Conservation (phyloP, 2,888 invertebrate genomes). For the Encarsia formosa region DNA sequence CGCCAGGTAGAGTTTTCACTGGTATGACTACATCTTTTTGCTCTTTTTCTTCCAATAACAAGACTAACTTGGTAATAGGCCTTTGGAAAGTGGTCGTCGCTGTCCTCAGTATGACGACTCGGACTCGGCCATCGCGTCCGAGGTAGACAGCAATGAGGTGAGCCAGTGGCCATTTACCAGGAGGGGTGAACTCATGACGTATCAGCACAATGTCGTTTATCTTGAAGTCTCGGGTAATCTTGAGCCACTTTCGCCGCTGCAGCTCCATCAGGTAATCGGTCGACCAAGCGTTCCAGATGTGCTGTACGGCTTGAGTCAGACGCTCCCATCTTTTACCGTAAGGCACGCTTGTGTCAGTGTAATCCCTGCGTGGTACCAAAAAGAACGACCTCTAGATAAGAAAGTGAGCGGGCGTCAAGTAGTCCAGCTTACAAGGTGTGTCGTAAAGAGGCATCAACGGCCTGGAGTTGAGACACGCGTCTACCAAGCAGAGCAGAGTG, state of each 20-base stretch:
- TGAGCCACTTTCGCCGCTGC: neutral
- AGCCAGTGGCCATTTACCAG: neutral
- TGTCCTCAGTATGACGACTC: neutral
- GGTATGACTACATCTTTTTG: too few relatives aligned
- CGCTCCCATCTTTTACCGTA: neutral
- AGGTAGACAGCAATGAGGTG: neutral
- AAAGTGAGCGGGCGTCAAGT: neutral
- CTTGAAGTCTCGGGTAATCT: neutral
- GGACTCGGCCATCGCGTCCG: neutral
- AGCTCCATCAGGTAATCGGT: neutral
- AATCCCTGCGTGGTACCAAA: neutral
- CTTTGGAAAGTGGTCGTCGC: neutral
- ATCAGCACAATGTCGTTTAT: neutral
- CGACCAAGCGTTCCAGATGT: neutral
- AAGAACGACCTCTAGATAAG: neutral
- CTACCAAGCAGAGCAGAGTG: neutral
- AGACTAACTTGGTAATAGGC: too few relatives aligned
- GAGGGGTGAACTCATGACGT: neutral
- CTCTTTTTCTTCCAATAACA: too few relatives aligned
- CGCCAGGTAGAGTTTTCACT: too few relatives aligned
- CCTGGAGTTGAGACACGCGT: neutral
- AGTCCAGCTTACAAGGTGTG: neutral
- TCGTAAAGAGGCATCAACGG: neutral
- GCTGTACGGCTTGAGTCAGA: neutral
- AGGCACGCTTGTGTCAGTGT: neutral